Base-by-base conservation (phyloP, 2,113 vertebrate genomes). In the Halichoeres trimaculatus region DNA sequence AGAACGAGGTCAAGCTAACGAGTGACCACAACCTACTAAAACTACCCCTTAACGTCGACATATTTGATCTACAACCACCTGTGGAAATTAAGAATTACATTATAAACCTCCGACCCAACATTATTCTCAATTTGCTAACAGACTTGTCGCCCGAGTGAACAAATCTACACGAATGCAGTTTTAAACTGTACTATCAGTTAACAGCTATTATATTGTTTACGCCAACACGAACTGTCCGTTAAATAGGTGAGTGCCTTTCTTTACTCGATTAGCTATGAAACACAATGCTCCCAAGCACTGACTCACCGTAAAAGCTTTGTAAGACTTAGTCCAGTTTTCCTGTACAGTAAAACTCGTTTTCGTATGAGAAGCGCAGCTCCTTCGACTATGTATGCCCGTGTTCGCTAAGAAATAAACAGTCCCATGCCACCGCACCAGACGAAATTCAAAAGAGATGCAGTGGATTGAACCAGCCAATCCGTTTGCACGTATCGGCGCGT, bases 391-490 rank as follows among this genome's bases (percentile, higher is more conserved):
- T 5, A 17, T 8, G 17, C 17, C 0, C 7, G 43, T 14, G 43
- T n/a, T 10, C 17, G 11, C 2, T 30, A 24, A 0, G 10, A 76
- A 41, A 70, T 19, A 70, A 73, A 56, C 56, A 70, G 26, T 30
- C 5, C 16, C 14, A 11, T 12, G 41, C 1, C 0, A 60, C 1
- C 0, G 57, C 10, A 2, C 2, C 2, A 16, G 16, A 34, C 7
- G 36, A 7, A 78, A 67, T 90, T 88, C 59, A 80, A 92, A 85
- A 48, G 53, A 2, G 23, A 4, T 0, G 19, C n/a, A 7, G 1
- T 1, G 64, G 52, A 64, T 86, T 82, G 55, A 89, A 90, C 40
- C 34, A 74, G 38, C 89, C 88, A 90, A 92, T 90, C 81, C 0
- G 4, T 0, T 16, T 30, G 10, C 68, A 62, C 2, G 0, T 20